Conservation (phyloP, 2,797 vertebrate genomes). For the Pitangus sulphuratus region DNA sequence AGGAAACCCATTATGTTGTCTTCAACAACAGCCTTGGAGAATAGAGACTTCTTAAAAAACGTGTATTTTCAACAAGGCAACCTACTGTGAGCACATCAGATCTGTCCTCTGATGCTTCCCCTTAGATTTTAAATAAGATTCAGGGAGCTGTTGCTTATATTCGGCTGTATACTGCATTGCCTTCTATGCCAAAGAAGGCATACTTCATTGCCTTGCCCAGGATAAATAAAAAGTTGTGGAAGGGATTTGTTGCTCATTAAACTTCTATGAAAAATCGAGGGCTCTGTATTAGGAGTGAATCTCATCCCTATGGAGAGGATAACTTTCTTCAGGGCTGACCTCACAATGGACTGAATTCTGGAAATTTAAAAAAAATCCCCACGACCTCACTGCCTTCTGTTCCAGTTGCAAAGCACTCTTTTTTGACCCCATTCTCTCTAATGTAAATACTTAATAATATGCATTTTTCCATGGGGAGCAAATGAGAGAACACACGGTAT, state of each 20-base stretch:
- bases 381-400: neutral
- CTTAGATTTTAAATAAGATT: neutral
- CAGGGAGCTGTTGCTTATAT: neutral
- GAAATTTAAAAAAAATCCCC: slow-evolving; percentile 40
- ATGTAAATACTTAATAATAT: slow-evolving; percentile 39
- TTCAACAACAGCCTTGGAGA: neutral
- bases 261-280: neutral
- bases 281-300: neutral
- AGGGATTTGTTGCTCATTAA: neutral
- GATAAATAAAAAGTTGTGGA: neutral
- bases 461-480: neutral
- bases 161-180: neutral
- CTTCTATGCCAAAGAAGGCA: neutral
- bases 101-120: neutral
- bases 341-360: slow-evolving; percentile 15
- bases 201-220: neutral
- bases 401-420: slow-evolving; percentile 9
- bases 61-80: neutral
- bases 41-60: neutral
- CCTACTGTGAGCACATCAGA: neutral
- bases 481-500: neutral
- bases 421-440: slow-evolving; percentile 5
- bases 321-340: slow-evolving; percentile 10
- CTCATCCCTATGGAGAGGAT: neutral
- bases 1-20: neutral